A percentile compares a stretch with the other conserved stretches of the same genome.
Conservation (phyloP, 2,888 invertebrate species). For the Orthosia incerta region DNA sequence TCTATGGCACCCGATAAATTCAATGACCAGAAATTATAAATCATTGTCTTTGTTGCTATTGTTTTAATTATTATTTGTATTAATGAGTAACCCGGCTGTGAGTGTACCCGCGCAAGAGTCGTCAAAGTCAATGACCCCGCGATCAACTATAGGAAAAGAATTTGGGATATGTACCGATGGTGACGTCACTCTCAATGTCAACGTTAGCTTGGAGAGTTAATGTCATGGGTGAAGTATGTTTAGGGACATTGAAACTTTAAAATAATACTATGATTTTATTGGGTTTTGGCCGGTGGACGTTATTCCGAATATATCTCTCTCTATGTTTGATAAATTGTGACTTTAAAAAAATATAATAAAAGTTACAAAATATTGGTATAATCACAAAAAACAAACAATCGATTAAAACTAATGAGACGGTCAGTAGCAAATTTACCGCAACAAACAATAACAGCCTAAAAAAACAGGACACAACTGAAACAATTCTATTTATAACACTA, state of each 20-base stretch:
- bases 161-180: slow-evolving; percentile 68
- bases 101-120: slow-evolving; percentile 57
- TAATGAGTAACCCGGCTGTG: slow-evolving; percentile 61
- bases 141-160: slow-evolving; percentile 71
- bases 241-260: not conserved
- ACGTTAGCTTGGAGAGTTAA: slow-evolving; percentile 39
- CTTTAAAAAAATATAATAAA: not conserved
- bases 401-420: not conserved
- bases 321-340: not conserved
- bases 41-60: slow-evolving; percentile 66
- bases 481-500: slow-evolving; percentile 22
- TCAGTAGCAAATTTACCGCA: slow-evolving; percentile 1
- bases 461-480: slow-evolving; percentile 21
- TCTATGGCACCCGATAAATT: slow-evolving; percentile 57
- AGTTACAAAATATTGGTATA: not conserved
- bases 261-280: not conserved
- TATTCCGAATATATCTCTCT: not conserved
- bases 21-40: slow-evolving; percentile 58
- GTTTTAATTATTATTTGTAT: slow-evolving; percentile 65
- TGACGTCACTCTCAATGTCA: slow-evolving; percentile 78
- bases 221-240: slow-evolving; percentile 28
- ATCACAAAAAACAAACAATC: not conserved
- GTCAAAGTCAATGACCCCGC: slow-evolving; percentile 69
- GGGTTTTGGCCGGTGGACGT: not conserved
- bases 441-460: slow-evolving; percentile 15